Conservation (phyloP, 2,888 invertebrate genomes). For the Leistus spinibarbis region DNA sequence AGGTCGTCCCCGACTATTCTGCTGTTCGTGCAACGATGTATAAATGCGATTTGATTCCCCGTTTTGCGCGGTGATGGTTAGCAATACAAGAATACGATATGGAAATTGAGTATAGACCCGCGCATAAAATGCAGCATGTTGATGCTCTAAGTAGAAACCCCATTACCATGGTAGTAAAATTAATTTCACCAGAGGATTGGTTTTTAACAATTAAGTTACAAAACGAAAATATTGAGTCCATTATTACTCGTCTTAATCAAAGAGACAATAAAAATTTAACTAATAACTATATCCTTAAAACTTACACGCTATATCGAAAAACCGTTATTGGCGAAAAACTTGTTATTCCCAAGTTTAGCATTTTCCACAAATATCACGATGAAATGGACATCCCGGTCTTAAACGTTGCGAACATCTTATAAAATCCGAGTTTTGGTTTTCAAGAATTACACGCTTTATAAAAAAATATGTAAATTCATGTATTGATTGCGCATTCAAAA, state of each 20-base stretch:
- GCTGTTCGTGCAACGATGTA: slow-evolving; percentile 26
- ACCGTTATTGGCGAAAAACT: too few relatives aligned
- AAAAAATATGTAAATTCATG: slow-evolving; percentile 48
- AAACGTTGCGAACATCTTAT: too few relatives aligned
- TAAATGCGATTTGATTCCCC: slow-evolving; percentile 7
- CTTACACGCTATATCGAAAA: too few relatives aligned
- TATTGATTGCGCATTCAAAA: slow-evolving; percentile 48
- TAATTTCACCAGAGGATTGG: too few relatives aligned
- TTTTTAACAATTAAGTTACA: too few relatives aligned
- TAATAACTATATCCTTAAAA: too few relatives aligned
- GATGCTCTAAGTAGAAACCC: slow-evolving; percentile 15
- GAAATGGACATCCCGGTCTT: too few relatives aligned
- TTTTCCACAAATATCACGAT: too few relatives aligned
- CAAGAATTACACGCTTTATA: slow-evolving; percentile 43
- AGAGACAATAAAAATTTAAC: too few relatives aligned
- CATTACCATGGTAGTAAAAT: not conserved
- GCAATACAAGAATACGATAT: not conserved
- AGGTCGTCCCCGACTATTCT: slow-evolving; percentile 41
- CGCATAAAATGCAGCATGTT: not conserved
- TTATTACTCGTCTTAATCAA: too few relatives aligned
- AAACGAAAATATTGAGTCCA: too few relatives aligned
- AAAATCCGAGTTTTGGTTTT: slow-evolving; percentile 48
- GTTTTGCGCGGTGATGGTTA: not conserved
- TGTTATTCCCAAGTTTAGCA: too few relatives aligned
- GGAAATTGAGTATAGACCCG: not conserved